Conservation (phyloP, 1,140 invertebrate species). For the Catajapyx aquilonaris region DNA sequence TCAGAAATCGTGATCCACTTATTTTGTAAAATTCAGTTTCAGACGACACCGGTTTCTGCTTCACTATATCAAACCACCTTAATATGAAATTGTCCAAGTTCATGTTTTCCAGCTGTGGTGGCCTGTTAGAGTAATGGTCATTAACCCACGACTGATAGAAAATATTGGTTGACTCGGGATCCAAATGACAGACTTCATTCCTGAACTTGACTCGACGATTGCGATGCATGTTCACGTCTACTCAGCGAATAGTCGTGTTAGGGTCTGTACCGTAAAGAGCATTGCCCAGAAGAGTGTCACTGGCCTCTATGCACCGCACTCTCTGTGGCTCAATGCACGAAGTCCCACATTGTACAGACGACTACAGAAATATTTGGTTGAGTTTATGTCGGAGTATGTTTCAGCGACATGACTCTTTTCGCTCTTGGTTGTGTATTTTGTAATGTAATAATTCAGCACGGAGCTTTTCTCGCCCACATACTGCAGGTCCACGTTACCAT, state of each 20-base stretch:
- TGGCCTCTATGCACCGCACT: slow-evolving; percentile 13
- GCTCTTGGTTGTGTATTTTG: slow-evolving; percentile 13
- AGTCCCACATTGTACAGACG: slow-evolving; percentile 11
- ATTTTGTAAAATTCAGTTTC: background rate
- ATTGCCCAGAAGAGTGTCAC: slow-evolving; percentile 11
- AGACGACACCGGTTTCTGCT: background rate
- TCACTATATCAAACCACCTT: slow-evolving; percentile 2
- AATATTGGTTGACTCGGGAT: slow-evolving; percentile 13
- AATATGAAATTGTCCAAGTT: slow-evolving; percentile 2
- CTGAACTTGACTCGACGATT: slow-evolving; percentile 10
- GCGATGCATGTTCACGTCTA: slow-evolving; percentile 12
- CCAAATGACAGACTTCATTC: slow-evolving; percentile 11
- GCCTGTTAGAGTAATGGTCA: slow-evolving; percentile 7
- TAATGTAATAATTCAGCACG: slow-evolving; percentile 10
- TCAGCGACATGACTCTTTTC: slow-evolving; percentile 10
- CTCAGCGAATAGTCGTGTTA: slow-evolving; percentile 13
- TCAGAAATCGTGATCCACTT: background rate
- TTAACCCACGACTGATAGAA: slow-evolving; percentile 9
- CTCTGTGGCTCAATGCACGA: slow-evolving; percentile 10
- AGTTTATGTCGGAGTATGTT: slow-evolving; percentile 10
- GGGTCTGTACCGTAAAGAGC: slow-evolving; percentile 11
- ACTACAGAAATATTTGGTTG: slow-evolving; percentile 9
- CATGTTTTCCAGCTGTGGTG: slow-evolving; percentile 3
- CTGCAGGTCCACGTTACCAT: slow-evolving; percentile 13
- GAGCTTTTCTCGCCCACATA: slow-evolving; percentile 11